Base-by-base conservation (phyloP, 2,797 vertebrate species). In the Hirundo rustica region DNA sequence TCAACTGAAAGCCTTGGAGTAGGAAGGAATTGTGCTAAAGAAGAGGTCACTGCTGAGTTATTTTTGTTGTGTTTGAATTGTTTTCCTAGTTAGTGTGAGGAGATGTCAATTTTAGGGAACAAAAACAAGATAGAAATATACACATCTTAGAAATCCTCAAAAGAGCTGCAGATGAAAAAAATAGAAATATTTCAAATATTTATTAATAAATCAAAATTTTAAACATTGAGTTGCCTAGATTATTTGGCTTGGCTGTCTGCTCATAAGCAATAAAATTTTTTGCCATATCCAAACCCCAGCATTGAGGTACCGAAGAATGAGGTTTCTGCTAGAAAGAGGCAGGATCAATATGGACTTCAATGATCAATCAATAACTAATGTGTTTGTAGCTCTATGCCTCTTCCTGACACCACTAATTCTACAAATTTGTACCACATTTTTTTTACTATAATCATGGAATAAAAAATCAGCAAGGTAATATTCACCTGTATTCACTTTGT, bases 201-300 rank as follows among this genome's bases (percentile, higher is more conserved):
- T 26, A 11, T 38, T 55, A 72, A 83, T 10, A 51, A 76, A 67
- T 18, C 3, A 5, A 6, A 74, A 1, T 0, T 54, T 85, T 85
- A 55, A 50, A 16, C 0, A 2, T 7, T 22, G 22, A 36, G 1
- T 51, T 60, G 0, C 7, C n/a, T 2, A 8, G 7, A 10, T 40
- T 26, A 62, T 42, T 76, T 77, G 3, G 2, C 3, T 42, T 58
- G 6, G 10, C 16, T 57, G 7, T 48, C 25, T 73, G n/a, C 30
- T 34, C 27, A 29, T 30, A 89, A 25, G 6, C 9, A 61, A 23
- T 12, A 19, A 6, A 42, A 14, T 16, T 13, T 32, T 61, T 48
- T 3, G 7, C 13, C 7, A 32, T 42, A 42, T 32, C 29, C 22
- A 68, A 57, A 53, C 10, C 9, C 0, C 13, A 7, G 0, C 27